Percentiles rank a stretch among this genome's conserved stretches.
phyloP scores from a whole-genome alignment of 2,113 vertebrate genomes.

The Malurus melanocephalus region DNA sequence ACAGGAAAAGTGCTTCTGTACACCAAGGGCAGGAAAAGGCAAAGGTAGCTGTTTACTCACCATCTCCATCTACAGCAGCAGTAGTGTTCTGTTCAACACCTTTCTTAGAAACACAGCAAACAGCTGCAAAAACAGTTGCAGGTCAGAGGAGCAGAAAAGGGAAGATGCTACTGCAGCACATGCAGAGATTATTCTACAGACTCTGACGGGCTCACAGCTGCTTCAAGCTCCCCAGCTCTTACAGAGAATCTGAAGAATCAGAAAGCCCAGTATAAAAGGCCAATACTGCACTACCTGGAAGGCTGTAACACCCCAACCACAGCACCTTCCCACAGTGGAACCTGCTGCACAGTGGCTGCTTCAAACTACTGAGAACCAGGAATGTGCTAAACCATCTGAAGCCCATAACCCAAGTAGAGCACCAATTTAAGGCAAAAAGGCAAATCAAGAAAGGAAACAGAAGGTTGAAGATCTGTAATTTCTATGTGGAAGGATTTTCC shows the following conservation, averaged over 20 bases:
- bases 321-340: background rate
- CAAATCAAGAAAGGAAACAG: background rate
- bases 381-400: background rate
- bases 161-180: background rate
- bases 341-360: background rate
- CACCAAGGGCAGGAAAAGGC: background rate
- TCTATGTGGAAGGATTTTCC: background rate
- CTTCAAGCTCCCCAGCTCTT: background rate
- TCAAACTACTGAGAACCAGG: background rate
- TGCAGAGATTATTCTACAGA: background rate
- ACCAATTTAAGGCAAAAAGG: background rate
- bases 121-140: slow-evolving; percentile 72
- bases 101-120: slow-evolving; percentile 88
- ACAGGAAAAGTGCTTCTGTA: background rate
- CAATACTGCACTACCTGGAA: background rate
- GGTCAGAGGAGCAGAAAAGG: background rate
- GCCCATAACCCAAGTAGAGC: background rate
- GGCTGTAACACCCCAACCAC: background rate
- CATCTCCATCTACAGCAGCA: slow-evolving; percentile 83
- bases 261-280: background rate
- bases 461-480: background rate
- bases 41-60: slow-evolving; percentile 61
- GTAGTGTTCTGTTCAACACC: slow-evolving; percentile 75
- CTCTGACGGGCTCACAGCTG: background rate
- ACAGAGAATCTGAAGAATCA: background rate